Evolutionary conservation across 2,888 invertebrate species (phyloP).

Genomic region (Chymomyza amoena): DNA sequence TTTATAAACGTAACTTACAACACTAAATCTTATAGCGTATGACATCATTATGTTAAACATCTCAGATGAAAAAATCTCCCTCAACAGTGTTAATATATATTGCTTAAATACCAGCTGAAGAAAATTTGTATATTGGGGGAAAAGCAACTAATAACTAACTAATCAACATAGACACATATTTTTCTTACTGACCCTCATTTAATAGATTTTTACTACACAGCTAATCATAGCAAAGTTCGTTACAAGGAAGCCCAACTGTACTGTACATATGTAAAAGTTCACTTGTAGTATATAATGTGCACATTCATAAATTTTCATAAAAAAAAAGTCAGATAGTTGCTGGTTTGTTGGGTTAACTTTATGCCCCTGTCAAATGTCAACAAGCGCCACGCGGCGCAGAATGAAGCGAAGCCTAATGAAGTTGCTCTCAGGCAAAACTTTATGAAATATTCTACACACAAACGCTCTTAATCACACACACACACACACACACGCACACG

Average conservation of each 20-base stretch:
- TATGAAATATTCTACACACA: background rate
- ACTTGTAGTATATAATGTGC: background rate
- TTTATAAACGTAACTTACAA: no score
- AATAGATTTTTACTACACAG: no score
- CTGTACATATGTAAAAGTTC: background rate
- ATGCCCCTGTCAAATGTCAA: conserved; percentile 61
- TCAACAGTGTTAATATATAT: no score
- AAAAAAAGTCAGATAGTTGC: conserved; percentile 4
- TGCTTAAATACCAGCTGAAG: no score
- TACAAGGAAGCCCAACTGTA: background rate
- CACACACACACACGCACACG: background rate
- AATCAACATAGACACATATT: no score
- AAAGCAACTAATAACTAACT: no score
- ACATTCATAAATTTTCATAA: conserved; percentile 59
- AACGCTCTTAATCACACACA: background rate
- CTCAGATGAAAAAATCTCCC: no score
- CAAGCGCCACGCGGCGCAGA: conserved; percentile 68
- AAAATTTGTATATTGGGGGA: no score
- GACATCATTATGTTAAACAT: no score
- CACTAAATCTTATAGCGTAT: no score
- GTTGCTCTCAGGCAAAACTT: conserved; percentile 26
- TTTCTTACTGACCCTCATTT: no score
- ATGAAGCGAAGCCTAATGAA: conserved; percentile 54
- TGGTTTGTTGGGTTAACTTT: background rate
- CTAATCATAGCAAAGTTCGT: no score